Percentiles rank a stretch among this genome's conserved stretches.
Conservation (phyloP, 2,113 vertebrate genomes). For the Psettodes erumei region DNA sequence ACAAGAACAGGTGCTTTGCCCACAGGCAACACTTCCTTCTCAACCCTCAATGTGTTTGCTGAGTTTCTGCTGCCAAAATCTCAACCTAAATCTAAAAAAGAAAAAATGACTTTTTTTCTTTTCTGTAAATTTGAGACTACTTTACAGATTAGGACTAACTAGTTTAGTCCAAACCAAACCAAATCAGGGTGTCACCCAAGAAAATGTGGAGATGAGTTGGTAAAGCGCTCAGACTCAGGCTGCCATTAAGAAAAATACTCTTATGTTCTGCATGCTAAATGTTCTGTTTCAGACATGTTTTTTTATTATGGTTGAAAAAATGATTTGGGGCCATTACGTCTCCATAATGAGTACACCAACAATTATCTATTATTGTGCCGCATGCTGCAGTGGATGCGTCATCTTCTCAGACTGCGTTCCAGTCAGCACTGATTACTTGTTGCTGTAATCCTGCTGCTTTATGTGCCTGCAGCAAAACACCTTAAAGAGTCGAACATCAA, state of each 20-base stretch:
- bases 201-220: neutral
- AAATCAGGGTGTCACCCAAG: too few relatives aligned
- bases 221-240: neutral
- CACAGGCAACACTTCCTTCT: constrained; percentile 28
- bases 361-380: too few relatives aligned
- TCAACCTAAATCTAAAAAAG: neutral
- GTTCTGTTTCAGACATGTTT: too few relatives aligned
- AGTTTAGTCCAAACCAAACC: neutral
- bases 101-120: constrained; percentile 21
- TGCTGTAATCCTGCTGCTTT: too few relatives aligned
- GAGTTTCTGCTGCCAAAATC: constrained; percentile 19
- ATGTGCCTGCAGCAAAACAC: too few relatives aligned
- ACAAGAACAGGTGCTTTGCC: constrained; percentile 46
- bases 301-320: too few relatives aligned
- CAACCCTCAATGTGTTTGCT: neutral
- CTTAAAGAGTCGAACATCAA: too few relatives aligned
- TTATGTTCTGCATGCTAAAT: too few relatives aligned
- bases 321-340: too few relatives aligned
- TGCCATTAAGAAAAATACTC: neutral
- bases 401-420: neutral
- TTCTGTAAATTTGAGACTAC: neutral
- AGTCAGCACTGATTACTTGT: neutral
- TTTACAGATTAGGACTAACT: neutral
- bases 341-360: too few relatives aligned
- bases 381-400: too few relatives aligned